Base-by-base conservation (phyloP, 2,888 invertebrate species). In the Lapara coniferarum region DNA sequence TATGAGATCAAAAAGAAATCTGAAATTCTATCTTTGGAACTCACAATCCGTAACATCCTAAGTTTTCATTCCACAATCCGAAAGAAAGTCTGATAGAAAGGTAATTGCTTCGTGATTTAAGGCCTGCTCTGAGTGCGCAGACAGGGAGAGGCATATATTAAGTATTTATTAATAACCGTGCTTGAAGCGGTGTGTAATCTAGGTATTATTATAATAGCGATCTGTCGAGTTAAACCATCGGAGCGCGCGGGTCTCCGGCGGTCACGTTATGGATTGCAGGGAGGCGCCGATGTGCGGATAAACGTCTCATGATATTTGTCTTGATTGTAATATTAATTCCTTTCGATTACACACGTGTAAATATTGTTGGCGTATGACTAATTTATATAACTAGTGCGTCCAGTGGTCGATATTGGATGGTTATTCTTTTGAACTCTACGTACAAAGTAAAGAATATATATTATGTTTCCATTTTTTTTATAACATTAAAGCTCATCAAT, bases 51-150 rank as follows among this genome's bases (percentile, higher is more conserved):
- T 55, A 44, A 67, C 83, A 83, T 84, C 80, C 81, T 81, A 79
- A 78, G 56, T 85, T 85, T 85, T 85, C 86, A 86, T 89, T 89
- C 86, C 88, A 88, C 87, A 89, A 89, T 88, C 83, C 79, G 79
- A 80, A 85, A 84, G 88, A 88, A 87, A 87, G 85, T 81, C 83
- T 85, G 82, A 78, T 77, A 80, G 85, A 83, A 77, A 83, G 71
- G 84, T 88, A 88, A 91, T 91, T 90, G 89, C 85, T 83, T 78
- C 81, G 80, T 91, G 90, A 91, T 91, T 91, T 90, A 92, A 87
- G 82, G 77, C 78, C 81, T 74, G 79, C 79, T 83, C 82, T 83
- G 81, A 80, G 75, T 77, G 81, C 82, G 86, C 82, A 82, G 89
- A 90, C 90, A 87, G 82, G 85, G 86, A 76, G 76, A 77, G 80